Evolutionary conservation across 2,797 vertebrate genomes (phyloP).

Genomic region (Spea hammondii): DNA sequence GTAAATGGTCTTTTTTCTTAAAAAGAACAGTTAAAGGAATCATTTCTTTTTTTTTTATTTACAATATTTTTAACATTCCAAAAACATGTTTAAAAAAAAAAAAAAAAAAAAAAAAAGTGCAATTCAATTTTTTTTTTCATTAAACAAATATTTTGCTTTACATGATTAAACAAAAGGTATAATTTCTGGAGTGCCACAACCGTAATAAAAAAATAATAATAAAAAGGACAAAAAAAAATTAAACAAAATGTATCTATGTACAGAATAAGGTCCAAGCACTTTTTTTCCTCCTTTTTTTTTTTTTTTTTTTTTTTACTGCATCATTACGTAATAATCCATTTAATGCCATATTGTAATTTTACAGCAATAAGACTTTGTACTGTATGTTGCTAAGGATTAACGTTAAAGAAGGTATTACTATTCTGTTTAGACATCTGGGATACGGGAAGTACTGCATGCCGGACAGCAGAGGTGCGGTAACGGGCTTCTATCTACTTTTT

Average conservation of each 20-base stretch:
- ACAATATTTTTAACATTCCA: constrained; percentile 46
- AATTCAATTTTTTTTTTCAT: constrained; percentile 43
- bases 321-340: constrained; percentile 52
- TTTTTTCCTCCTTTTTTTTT: constrained; percentile 32
- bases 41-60: constrained; percentile 34
- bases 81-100: constrained; percentile 45
- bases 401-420: background rate
- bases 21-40: constrained; percentile 21
- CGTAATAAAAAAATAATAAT: constrained; percentile 32
- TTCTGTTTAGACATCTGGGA: constrained; percentile 15
- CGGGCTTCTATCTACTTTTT: constrained; percentile 24
- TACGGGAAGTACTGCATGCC: constrained; percentile 22
- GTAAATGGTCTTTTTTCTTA: constrained; percentile 54
- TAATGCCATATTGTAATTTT: constrained; percentile 56
- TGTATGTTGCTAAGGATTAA: constrained; percentile 53
- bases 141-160: constrained; percentile 40
- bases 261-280: constrained; percentile 51
- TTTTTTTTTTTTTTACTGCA: constrained; percentile 29
- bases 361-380: constrained; percentile 57
- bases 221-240: constrained; percentile 21
- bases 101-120: constrained; percentile 49
- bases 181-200: constrained; percentile 50
- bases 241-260: constrained; percentile 45
- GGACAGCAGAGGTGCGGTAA: constrained; percentile 17
- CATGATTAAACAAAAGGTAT: constrained; percentile 14